Evolutionary conservation across 1,140 invertebrate genomes (phyloP), one percentile per base, ranked within the genome.

Genomic region (Trichonephila inaurata): DNA sequence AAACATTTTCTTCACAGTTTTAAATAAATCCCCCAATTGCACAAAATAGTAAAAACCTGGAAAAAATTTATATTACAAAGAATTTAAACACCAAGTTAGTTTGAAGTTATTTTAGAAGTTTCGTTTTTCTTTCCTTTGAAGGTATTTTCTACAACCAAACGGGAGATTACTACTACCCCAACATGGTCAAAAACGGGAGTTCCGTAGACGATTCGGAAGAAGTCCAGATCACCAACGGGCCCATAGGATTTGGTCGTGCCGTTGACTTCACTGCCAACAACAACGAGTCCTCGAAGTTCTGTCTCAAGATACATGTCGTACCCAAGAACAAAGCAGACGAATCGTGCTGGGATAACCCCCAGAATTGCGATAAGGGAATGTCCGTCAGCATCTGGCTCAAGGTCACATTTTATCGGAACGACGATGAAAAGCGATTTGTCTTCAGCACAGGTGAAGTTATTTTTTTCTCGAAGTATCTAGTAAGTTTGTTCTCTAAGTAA

Each of bases 341-440:
- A 7, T 16, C 77, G 0, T 94, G 94, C 51, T 94, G 58, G 69
- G 58, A 19, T 4, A 89, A 92, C 51, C 94, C 94, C 12, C 44
- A 18, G 7, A 72, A 92, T 0, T 94, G 94, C 19, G 19, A 58
- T 0, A 44, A 40, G 0, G 94, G 94, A 44, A 60, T 94, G 2
- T 92, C 94, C 10, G 18, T 85, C 21, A 89, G 85, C 64, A 92
- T 94, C 28, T 94, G 94, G 94, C 8, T 28, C 24, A 92, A 92
- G 58, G 85, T 89, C 28, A 69, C 28, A 5, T 94, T 94, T 69
- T 51, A 21, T 8, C 64, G 94, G 60, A 24, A 92, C 44, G 91
- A 94, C 24, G 14, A 44, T 14, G 24, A 19, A 72, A 60, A 18
- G 5, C 51, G 81, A 40, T 89, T 58, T 28, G 92, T 94, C 4